Evolutionary conservation across 2,797 vertebrate species (phyloP).

Genomic region (Esox masquinongy): DNA sequence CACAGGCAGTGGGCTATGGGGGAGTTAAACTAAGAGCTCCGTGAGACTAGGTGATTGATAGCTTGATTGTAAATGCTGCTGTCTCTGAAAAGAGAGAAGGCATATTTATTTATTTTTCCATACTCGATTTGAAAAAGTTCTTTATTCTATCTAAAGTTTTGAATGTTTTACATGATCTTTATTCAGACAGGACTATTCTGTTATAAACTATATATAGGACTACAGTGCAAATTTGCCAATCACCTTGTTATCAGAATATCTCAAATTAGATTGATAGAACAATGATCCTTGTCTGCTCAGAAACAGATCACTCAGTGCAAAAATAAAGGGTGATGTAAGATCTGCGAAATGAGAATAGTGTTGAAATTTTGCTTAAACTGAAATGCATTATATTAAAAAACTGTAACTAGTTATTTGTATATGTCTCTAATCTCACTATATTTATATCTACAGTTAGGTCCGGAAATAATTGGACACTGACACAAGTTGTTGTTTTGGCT

Average conservation of each 20-base stretch:
- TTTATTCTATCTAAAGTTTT: not conserved
- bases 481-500: no score
- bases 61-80: constrained; percentile 40
- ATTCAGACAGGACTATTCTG: not conserved
- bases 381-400: no score
- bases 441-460: no score
- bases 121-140: not conserved
- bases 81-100: constrained; percentile 10
- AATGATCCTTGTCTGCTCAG: not conserved
- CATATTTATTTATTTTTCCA: constrained; percentile 21
- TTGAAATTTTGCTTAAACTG: no score
- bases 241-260: not conserved
- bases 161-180: not conserved
- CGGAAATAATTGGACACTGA: no score
- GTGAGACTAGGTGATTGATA: constrained; percentile 44
- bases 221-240: not conserved
- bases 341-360: no score
- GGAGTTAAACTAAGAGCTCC: constrained; percentile 28
- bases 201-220: not conserved
- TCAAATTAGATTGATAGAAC: not conserved
- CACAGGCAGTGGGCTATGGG: constrained; percentile 37
- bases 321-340: no score
- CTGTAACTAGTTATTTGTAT: no score
- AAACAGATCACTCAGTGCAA: no score
- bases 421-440: no score